Percentiles rank a stretch among this genome's conserved stretches.
Evolutionary conservation across 2,797 vertebrate species (phyloP).

Genomic region (Protosalanx chinensis): DNA sequence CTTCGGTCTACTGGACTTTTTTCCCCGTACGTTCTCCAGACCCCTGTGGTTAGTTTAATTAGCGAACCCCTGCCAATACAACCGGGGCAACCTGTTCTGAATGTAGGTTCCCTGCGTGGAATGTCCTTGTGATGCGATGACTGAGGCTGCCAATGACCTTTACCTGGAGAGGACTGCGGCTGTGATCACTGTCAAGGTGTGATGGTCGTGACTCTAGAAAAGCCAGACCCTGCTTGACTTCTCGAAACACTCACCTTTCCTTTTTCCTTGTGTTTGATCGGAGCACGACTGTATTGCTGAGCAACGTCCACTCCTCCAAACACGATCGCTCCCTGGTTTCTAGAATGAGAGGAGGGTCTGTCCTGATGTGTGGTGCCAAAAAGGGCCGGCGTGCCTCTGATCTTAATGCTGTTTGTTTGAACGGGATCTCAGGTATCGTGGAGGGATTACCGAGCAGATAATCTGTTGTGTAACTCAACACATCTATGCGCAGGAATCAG

Average conservation of each 20-base stretch:
- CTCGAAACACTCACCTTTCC: no score
- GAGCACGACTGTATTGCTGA: not conserved
- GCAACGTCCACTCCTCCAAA: not conserved
- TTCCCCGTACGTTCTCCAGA: slow-evolving; percentile 30
- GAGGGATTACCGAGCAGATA: not conserved
- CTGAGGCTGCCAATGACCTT: slow-evolving; percentile 17
- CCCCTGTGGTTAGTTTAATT: slow-evolving; percentile 67
- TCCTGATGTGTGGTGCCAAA: no score
- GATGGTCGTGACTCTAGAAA: not conserved
- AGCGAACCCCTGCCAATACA: slow-evolving; percentile 54
- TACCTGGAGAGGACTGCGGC: not conserved
- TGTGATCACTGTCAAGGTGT: not conserved
- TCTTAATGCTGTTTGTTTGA: not conserved
- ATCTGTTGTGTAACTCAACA: slow-evolving; percentile 4
- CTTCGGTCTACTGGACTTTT: slow-evolving; percentile 26
- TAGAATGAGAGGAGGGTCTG: not conserved
- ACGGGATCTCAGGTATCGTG: not conserved
- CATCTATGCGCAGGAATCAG: not conserved
- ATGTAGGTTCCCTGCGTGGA: slow-evolving; percentile 38
- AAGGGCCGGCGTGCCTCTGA: not conserved
- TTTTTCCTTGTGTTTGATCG: not conserved
- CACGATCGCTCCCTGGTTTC: not conserved
- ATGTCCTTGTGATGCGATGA: slow-evolving; percentile 49
- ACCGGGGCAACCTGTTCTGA: slow-evolving; percentile 64
- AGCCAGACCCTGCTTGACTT: not conserved